Evolutionary conservation across 2,888 invertebrate species (phyloP), one percentile per base, ranked within the genome.

Genomic region (Luperina testacea): DNA sequence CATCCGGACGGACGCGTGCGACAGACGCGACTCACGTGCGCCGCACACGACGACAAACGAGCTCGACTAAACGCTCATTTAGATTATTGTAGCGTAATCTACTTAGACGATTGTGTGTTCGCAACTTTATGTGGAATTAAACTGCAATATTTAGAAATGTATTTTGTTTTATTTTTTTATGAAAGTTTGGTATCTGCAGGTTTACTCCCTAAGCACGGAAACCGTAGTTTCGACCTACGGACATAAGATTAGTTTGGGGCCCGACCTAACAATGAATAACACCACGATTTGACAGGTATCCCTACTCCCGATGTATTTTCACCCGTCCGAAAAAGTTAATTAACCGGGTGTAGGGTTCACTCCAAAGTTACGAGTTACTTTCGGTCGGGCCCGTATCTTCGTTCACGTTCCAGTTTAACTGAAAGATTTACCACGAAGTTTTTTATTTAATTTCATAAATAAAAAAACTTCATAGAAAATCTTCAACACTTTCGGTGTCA

Each of bases 41-140:
- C 86, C 91, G 91, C 96, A 94, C 95, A 92, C 94, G 95, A 77
- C 94, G 93, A 93, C 94, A 94, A 94, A 95, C 93, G 91, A 92
- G 90, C 85, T 85, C 94, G 90, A 93, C 95, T 91, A 94, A 94
- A 94, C 87, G 92, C 92, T 91, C 93, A 94, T 94, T 94, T 91
- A 87, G 91, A 94, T 95, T 94, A 95, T 92, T 94, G 93, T 92
- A 87, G 89, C 91, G 90, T 94, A 94, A 95, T 95, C 95, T 91
- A 93, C 93, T 95, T 95, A 93, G 89, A 89, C 86, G 87, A 90
- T 92, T 88, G 91, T 92, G 89, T 93, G 87, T 81, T 63, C 77
- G 75, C 84, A 86, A 88, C 91, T 90, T 94, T 91, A 93, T 90
- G 77, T 73, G 72, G 78, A 73, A 88, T 88, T 82, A 68, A 76